Percentiles rank a stretch among this genome's conserved stretches.
These are phyloP conservation scores for Schlechtendalia chinensis DNA, from an alignment of 1,140 invertebrate genomes.

Conservation along the genomic window DNA sequence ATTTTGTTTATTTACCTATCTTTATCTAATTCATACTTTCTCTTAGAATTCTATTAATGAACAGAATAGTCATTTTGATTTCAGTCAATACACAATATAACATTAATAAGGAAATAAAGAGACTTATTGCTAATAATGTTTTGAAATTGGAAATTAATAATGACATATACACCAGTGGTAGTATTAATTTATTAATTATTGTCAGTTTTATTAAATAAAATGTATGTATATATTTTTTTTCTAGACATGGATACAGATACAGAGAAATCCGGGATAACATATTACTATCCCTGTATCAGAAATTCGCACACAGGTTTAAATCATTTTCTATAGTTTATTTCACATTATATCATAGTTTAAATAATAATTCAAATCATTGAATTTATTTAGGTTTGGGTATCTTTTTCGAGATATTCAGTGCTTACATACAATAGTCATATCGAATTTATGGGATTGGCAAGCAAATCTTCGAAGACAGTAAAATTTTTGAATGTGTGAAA, in stretches of 20 bases:
- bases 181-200: not conserved
- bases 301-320: not conserved
- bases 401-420: not conserved
- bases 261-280: not conserved
- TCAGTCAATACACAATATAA: constrained; percentile 23
- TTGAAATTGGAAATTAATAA: not conserved
- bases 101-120: constrained; percentile 24
- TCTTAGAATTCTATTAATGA: constrained; percentile 37
- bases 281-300: not conserved
- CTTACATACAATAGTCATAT: constrained; percentile 2
- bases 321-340: not conserved
- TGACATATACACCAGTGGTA: not conserved
- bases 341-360: not conserved
- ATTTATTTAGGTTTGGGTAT: constrained; percentile 29
- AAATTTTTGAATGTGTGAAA: not conserved
- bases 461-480: constrained; percentile 30
- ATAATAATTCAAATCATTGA: not conserved
- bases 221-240: too few species aligned
- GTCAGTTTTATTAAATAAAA: too few species aligned
- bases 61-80: constrained; percentile 14
- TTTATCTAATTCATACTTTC: not conserved
- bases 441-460: constrained; percentile 11
- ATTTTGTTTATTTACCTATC: not conserved
- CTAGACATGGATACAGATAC: not conserved
- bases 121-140: not conserved